Percentiles rank a stretch among this genome's conserved stretches.
Evolutionary conservation across 2,113 vertebrate species (phyloP).

Genomic region (Agapornis roseicollis): DNA sequence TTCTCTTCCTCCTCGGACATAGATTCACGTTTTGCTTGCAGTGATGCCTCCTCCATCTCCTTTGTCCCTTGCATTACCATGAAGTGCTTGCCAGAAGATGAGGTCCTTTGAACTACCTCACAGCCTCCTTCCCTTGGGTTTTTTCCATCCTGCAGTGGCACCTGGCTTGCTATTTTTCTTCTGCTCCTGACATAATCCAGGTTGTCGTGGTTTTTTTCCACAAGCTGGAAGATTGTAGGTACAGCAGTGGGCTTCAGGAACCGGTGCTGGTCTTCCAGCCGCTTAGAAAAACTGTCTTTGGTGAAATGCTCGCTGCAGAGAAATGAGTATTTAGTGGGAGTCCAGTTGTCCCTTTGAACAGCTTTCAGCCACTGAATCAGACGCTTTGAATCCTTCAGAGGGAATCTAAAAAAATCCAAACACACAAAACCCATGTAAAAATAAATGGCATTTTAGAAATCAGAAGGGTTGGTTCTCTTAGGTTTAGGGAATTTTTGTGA

Average conservation of each 20-base stretch:
- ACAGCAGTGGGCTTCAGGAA: conserved; percentile 80
- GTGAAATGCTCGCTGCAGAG: conserved; percentile 85
- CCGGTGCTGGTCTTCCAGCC: conserved; percentile 79
- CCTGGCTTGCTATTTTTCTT: conserved; percentile 57
- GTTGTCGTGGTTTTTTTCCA: conserved; percentile 56
- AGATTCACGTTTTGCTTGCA: background rate
- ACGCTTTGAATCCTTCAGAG: conserved; percentile 81
- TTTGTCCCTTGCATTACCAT: conserved; percentile 52
- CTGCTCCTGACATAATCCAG: conserved; percentile 64
- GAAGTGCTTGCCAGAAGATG: background rate
- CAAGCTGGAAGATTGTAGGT: conserved; percentile 80
- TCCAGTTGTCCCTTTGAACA: conserved; percentile 83
- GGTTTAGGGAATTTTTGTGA: background rate
- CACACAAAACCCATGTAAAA: background rate
- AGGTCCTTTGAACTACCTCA: conserved; percentile 12
- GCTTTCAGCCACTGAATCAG: conserved; percentile 81
- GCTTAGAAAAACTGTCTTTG: conserved; percentile 81
- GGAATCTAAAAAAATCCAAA: conserved; percentile 70
- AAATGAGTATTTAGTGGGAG: conserved; percentile 83
- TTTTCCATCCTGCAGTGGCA: conserved; percentile 24
- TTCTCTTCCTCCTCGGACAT: background rate
- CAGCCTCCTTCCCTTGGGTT: background rate
- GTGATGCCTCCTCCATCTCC: conserved; percentile 49
- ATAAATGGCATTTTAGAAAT: background rate
- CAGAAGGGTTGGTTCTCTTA: background rate